Percentiles rank a stretch among this genome's conserved stretches.
These are phyloP conservation scores for Myodes glareolus DNA, from an alignment of 2,113 vertebrate species.

Conservation along the genomic window DNA sequence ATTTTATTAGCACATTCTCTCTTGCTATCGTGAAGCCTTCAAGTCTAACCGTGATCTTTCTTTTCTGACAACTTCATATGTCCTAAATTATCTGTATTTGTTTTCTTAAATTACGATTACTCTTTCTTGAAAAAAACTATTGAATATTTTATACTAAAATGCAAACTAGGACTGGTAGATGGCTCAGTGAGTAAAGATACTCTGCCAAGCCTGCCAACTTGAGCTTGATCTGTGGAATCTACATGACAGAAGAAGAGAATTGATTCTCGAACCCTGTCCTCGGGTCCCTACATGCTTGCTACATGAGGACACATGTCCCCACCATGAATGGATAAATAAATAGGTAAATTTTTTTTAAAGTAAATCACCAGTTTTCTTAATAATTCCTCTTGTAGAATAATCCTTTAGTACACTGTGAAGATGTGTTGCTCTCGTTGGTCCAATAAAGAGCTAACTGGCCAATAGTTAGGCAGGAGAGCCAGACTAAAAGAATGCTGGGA, in stretches of 20 bases:
- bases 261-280: background rate
- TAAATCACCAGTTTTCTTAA: slow-evolving; percentile 12
- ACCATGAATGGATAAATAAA: background rate
- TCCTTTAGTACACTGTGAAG: background rate
- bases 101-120: slow-evolving; percentile 20
- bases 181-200: background rate
- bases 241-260: background rate
- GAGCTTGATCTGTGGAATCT: no score
- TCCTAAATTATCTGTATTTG: background rate
- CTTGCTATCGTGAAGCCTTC: background rate
- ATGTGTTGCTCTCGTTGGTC: background rate
- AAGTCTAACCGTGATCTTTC: slow-evolving; percentile 7
- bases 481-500: background rate
- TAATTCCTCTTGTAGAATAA: background rate
- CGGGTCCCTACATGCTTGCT: background rate
- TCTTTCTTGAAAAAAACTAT: background rate
- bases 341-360: background rate
- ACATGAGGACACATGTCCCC: background rate
- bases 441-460: background rate
- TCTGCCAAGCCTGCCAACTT: background rate
- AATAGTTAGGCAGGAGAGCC: background rate
- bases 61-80: background rate
- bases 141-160: slow-evolving; percentile 17
- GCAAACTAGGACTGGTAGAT: background rate
- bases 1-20: slow-evolving; percentile 33